Base-by-base conservation (phyloP, 2,888 invertebrate genomes). In the Camptogramma bilineatum region DNA sequence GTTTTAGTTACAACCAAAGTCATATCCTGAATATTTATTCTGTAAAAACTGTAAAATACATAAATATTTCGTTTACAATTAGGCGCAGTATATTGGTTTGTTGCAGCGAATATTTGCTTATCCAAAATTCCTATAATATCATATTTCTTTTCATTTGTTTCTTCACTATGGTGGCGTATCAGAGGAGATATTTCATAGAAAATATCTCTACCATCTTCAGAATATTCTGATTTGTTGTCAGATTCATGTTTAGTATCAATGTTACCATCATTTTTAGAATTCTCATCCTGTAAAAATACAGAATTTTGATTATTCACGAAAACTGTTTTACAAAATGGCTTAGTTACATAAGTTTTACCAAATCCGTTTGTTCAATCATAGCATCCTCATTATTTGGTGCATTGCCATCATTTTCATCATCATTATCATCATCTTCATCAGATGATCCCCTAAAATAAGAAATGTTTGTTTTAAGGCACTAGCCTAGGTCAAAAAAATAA, bases 371-470 rank as follows among this genome's bases (percentile, higher is more conserved):
- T 17, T 16, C 9, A 17, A 54, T 21, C n/a, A 34, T 10, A 18
- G 21, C 50, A 39, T 55, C 17, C n/a, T 54, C 42, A 17, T 52
- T 50, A 4, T 52, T 54, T 24, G 31, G 61, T 39, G 46, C 17
- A 56, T 46, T 51, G 39, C 42, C 8, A 16, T 50, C 50, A 44
- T 60, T 51, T 10, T 69, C 67, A 13, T 66, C 58, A 51, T 62
- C 51, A 28, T 48, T 54, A 47, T 54, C 58, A 10, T 46, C 54
- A 7, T 65, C 66, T 28, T 69, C 72, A 60, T 69, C 64, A 19
- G 70, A 68, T 17, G 70, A 70, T 21, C 70, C 70, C 24, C 72
- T 72, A 69, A 50, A 8, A 52, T 9, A 18, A 53, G n/a, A 21
- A 31, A 47, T 13, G 13, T 39, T 28, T 4, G n/a, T n/a, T n/a